Base-by-base conservation (phyloP, 2,797 vertebrate genomes). In the Rhinoraja longicauda region DNA sequence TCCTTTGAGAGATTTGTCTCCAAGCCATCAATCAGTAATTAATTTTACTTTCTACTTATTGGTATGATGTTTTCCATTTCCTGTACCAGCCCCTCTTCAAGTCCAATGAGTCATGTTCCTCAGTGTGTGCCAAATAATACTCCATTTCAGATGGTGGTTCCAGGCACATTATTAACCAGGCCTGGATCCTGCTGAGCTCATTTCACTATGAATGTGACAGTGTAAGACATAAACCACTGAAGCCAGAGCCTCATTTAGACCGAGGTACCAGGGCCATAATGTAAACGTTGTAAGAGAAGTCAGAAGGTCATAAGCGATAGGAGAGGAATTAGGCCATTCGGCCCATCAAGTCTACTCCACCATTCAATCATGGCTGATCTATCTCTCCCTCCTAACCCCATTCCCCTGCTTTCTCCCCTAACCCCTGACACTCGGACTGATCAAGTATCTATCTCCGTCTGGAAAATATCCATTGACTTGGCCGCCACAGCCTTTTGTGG, bases 51-150 rank as follows among this genome's bases (percentile, higher is more conserved):
- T 92, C 19, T 75, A 6, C 84, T 92, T 53, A 92, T 72, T 57
- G 90, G 36, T 75, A 70, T 92, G 90, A 53, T n/a, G 72, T 92
- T 92, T 92, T 29, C 67, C 90, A 92, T 92, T 92, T 92, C 90
- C 70, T 29, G 7, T n/a, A 92, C 70, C 39, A 90, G 62, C 62
- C 17, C 9, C 53, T n/a, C 26, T 53, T 45, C 26, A 39, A 29
- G 67, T 64, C 72, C 70, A 92, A 26, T 92, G 90, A 92, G 90
- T 92, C 73, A 92, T 73, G 75, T 29, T 90, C 64, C 32, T 92
- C 90, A 73, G 26, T 53, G 73, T 29, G 90, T 73, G 67, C 90
- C 70, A 73, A 70, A 75, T 53, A 53, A 92, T 92, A 70, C 36
- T 29, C 26, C 1, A 6, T 73, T 75, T 92, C 67, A n/a, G 70